phyloP scores from a whole-genome alignment of 1,140 invertebrate genomes.

The Harpegnathos saltator region DNA sequence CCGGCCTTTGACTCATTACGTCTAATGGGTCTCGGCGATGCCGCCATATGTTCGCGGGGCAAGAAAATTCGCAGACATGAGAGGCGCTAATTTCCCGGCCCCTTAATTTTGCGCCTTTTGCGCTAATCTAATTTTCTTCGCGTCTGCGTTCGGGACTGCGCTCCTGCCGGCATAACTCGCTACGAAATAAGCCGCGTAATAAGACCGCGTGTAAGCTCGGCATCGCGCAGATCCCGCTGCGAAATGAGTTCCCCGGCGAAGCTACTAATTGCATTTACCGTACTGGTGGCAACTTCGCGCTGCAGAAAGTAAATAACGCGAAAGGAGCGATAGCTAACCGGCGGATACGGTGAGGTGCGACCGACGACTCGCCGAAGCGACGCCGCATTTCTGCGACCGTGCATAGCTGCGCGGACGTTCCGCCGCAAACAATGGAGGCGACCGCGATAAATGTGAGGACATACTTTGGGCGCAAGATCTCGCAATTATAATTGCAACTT shows the following conservation, averaged over 20 bases:
- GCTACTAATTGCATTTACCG: slow-evolving; percentile 47
- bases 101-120: slow-evolving; percentile 46
- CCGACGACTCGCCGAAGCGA: slow-evolving; percentile 13
- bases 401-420: not conserved
- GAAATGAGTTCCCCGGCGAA: slow-evolving; percentile 38
- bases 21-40: slow-evolving; percentile 13
- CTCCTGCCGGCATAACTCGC: slow-evolving; percentile 33
- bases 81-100: slow-evolving; percentile 36
- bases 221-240: slow-evolving; percentile 6
- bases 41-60: not conserved
- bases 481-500: not conserved
- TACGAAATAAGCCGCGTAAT: slow-evolving; percentile 54
- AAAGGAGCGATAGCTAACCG: slow-evolving; percentile 11
- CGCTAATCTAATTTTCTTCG: slow-evolving; percentile 49
- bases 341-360: slow-evolving; percentile 29
- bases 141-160: slow-evolving; percentile 32
- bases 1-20: slow-evolving; percentile 7
- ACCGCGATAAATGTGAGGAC: not conserved
- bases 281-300: slow-evolving; percentile 27
- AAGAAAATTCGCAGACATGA: slow-evolving; percentile 22
- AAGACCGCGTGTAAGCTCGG: slow-evolving; percentile 56
- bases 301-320: slow-evolving; percentile 45
- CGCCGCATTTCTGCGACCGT: slow-evolving; percentile 1
- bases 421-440: not conserved
- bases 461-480: slow-evolving; percentile 6